Evolutionary conservation across 2,888 invertebrate genomes (phyloP).

Genomic region (Dorcus parallelipipedus): DNA sequence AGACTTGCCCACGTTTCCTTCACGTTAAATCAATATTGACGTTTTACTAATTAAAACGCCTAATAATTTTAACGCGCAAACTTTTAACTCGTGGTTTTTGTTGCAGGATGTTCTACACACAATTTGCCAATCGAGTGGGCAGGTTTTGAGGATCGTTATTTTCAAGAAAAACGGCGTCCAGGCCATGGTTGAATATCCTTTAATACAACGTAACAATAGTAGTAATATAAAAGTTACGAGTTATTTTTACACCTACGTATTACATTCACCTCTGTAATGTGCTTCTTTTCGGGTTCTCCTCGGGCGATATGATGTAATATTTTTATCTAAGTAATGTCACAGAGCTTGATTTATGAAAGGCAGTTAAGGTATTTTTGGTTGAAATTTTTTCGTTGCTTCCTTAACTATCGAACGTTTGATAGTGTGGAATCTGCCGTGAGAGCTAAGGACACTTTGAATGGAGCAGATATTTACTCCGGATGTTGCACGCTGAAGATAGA

Average conservation of each 20-base stretch:
- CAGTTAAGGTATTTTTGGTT: no score
- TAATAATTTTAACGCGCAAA: no score
- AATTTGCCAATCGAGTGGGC: conserved; percentile 92
- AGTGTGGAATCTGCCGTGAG: conserved; percentile 88
- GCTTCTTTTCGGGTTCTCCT: neutral
- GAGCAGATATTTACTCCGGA: conserved; percentile 98
- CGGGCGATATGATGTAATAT: no score
- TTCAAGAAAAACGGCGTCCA: conserved; percentile 99
- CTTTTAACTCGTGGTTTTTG: conserved; percentile 39
- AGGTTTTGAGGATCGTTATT: conserved; percentile 95
- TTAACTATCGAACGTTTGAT: conserved; percentile 80
- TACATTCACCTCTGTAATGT: neutral
- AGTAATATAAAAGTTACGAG: neutral
- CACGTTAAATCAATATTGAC: neutral
- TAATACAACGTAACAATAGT: conserved; percentile 31
- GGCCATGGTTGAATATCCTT: conserved; percentile 99
- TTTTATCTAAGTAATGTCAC: no score
- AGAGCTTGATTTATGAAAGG: neutral
- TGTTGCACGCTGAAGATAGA: conserved; percentile 99
- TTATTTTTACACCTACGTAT: neutral
- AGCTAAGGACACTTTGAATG: conserved; percentile 93
- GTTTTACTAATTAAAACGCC: neutral
- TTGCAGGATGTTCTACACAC: conserved; percentile 98
- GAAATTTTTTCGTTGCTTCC: conserved; percentile 41
- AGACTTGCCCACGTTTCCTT: neutral